These are phyloP conservation scores for Pomacea maculata DNA, from an alignment of 1,140 invertebrate genomes.

Conservation along the genomic window DNA sequence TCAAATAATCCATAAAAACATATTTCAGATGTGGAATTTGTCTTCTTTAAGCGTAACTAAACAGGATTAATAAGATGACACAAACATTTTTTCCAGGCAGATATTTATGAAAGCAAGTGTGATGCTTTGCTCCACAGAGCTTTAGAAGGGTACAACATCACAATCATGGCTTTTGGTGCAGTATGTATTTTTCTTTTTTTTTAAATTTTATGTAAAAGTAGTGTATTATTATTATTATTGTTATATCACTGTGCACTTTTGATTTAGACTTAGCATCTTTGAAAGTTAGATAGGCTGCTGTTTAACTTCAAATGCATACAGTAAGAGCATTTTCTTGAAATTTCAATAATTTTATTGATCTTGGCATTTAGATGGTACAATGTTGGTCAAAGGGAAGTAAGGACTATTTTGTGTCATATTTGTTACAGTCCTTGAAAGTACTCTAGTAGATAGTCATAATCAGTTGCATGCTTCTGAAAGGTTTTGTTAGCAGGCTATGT, in stretches of 20 bases:
- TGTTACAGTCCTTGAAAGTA: not conserved
- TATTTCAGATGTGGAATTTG: no score
- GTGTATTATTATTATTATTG: not conserved
- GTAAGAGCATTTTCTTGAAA: not conserved
- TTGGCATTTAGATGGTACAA: no score
- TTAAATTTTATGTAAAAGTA: no score
- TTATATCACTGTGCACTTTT: not conserved
- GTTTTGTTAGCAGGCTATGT: no score
- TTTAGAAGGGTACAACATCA: conserved; percentile 57
- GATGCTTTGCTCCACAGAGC: conserved; percentile 53
- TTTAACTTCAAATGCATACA: no score
- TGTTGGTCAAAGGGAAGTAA: not conserved
- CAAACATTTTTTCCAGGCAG: conserved; percentile 33
- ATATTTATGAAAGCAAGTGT: conserved; percentile 54
- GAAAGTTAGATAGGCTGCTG: no score
- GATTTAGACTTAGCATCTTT: no score
- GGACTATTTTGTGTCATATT: not conserved
- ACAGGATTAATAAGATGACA: no score
- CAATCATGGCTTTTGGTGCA: conserved; percentile 54
- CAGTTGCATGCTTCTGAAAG: no score
- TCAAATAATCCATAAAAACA: no score
- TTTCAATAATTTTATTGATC: no score
- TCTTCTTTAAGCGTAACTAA: no score
- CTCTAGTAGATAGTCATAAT: not conserved
- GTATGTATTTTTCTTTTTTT: conserved; percentile 37